Percentiles rank a stretch among this genome's conserved stretches.
These are phyloP conservation scores for Eretmocerus hayati DNA, from an alignment of 2,888 invertebrate genomes.

Conservation along the genomic window DNA sequence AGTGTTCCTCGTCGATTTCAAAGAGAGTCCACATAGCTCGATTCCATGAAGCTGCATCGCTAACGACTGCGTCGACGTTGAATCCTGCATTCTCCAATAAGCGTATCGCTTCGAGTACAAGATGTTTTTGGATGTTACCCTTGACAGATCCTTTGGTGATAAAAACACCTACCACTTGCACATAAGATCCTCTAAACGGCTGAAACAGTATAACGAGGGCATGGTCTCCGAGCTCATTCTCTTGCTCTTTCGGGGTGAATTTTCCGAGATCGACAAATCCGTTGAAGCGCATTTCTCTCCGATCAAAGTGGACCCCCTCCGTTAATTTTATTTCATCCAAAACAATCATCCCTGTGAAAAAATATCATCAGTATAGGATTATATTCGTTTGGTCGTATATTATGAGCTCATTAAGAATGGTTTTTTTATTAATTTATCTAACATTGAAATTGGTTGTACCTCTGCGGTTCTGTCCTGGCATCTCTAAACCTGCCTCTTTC, in stretches of 20 bases:
- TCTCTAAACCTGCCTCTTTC: too few relatives aligned
- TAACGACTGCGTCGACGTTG: slow-evolving; percentile 11
- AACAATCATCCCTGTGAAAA: slow-evolving; percentile 2
- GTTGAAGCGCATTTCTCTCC: not conserved
- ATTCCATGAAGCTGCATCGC: slow-evolving; percentile 11
- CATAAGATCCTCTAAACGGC: slow-evolving; percentile 22
- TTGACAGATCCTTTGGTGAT: slow-evolving; percentile 11
- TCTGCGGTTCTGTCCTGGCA: too few relatives aligned
- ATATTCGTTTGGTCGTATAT: too few relatives aligned
- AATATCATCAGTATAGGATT: too few relatives aligned
- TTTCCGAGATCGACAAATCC: not conserved
- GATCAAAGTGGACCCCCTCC: not conserved
- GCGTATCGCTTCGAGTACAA: not conserved
- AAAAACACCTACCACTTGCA: slow-evolving; percentile 25
- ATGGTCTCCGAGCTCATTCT: slow-evolving; percentile 24
- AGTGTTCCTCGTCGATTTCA: not conserved
- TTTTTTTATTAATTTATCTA: too few relatives aligned
- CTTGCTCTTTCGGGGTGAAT: too few relatives aligned
- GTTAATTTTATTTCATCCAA: slow-evolving; percentile 7
- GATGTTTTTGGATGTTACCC: not conserved
- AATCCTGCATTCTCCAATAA: slow-evolving; percentile 4
- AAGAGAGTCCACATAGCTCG: slow-evolving; percentile 12
- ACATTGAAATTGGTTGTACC: too few relatives aligned
- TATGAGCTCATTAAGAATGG: too few relatives aligned
- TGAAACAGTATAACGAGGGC: slow-evolving; percentile 27